Evolutionary conservation across 92 coral and sea anemone species (phyloP).

Genomic region (Montipora capitata): DNA sequence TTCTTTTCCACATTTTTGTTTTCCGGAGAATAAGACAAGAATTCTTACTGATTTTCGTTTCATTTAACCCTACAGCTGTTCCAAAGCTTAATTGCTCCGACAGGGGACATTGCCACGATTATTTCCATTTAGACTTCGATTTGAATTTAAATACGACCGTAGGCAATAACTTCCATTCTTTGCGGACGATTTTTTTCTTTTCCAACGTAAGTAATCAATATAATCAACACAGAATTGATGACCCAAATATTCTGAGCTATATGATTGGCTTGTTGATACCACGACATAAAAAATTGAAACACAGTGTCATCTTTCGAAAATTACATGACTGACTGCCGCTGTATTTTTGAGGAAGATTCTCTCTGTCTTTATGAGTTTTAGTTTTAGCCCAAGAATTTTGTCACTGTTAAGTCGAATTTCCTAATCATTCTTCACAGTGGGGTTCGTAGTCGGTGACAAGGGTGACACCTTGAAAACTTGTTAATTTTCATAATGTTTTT

Average conservation of each 20-base stretch:
- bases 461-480: background rate
- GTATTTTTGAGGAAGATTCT: background rate
- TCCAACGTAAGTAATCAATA: constrained; percentile 28
- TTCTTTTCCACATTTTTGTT: background rate
- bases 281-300: constrained; percentile 79
- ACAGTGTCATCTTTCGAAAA: constrained; percentile 41
- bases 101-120: background rate
- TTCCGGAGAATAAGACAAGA: background rate
- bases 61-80: background rate
- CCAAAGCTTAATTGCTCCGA: background rate
- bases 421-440: background rate
- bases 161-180: constrained; percentile 16
- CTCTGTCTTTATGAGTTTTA: constrained; percentile 1
- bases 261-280: constrained; percentile 65
- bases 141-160: constrained; percentile 13
- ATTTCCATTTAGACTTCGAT: background rate
- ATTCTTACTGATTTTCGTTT: background rate
- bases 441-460: background rate
- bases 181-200: constrained; percentile 31
- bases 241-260: constrained; percentile 21
- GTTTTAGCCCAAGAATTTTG: background rate
- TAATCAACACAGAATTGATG: constrained; percentile 31
- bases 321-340: background rate
- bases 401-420: background rate
- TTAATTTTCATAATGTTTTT: background rate